Conservation (phyloP, 2,888 invertebrate genomes). For the Aethes cnicana region DNA sequence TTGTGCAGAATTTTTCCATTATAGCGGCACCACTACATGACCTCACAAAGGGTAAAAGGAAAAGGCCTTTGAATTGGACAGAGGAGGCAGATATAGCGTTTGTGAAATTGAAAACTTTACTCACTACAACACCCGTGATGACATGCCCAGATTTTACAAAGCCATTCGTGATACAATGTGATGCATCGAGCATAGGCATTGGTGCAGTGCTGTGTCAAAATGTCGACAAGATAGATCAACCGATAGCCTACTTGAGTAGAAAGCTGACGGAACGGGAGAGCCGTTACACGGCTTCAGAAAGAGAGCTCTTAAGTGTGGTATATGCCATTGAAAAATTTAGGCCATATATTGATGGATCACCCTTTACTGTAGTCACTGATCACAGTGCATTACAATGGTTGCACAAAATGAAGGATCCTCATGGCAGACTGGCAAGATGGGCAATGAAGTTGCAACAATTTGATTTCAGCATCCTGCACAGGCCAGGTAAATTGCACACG, state of each 20-base stretch:
- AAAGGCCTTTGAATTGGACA: not conserved
- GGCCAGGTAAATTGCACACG: not conserved
- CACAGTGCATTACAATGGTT: conserved; percentile 41
- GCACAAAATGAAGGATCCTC: too few species aligned
- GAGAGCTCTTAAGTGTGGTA: conserved; percentile 1
- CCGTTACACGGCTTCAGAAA: not conserved
- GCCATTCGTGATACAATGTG: conserved; percentile 4
- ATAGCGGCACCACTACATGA: conserved; percentile 5
- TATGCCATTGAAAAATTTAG: conserved; percentile 1
- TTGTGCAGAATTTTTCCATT: not conserved
- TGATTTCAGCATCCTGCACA: conserved; percentile 36
- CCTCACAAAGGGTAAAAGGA: conserved; percentile 1
- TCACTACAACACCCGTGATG: conserved; percentile 1
- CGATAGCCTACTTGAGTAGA: conserved; percentile 2
- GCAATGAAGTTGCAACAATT: conserved; percentile 28
- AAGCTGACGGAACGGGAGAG: not conserved
- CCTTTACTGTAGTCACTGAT: conserved; percentile 38
- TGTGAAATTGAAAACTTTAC: not conserved
- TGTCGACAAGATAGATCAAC: not conserved
- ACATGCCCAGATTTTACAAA: not conserved
- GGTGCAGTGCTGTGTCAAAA: conserved; percentile 11
- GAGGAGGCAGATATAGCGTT: not conserved
- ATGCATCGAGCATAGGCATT: conserved; percentile 12
- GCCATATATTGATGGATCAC: conserved; percentile 35
- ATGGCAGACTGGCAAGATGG: conserved; percentile 42